Evolutionary conservation across 2,113 vertebrate genomes (phyloP).

Genomic region (Acrocephalus kingi): DNA sequence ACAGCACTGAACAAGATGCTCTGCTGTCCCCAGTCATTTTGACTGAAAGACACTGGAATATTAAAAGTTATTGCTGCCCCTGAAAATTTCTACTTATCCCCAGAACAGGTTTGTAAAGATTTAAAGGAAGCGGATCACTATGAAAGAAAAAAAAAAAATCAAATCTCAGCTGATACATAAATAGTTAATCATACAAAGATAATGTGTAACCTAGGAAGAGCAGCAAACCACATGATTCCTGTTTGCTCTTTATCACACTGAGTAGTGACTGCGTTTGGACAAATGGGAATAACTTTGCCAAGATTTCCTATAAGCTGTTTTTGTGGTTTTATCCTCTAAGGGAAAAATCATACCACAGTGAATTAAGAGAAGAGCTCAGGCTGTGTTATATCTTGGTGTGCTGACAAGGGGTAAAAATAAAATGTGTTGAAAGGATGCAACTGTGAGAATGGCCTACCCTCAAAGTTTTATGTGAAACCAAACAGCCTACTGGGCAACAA

Average conservation of each 20-base stretch:
- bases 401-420: not conserved
- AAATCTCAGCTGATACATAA: not conserved
- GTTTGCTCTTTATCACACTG: not conserved
- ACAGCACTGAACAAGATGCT: not conserved
- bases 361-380: not conserved
- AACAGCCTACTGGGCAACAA: not conserved
- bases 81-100: not conserved
- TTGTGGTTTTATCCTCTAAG: not conserved
- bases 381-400: not conserved
- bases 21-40: not conserved
- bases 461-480: not conserved
- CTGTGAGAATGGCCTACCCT: not conserved
- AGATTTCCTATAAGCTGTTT: not conserved
- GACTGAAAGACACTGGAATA: not conserved
- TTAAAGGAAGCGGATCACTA: not conserved
- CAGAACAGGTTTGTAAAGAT: not conserved
- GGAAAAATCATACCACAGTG: not conserved
- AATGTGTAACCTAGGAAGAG: not conserved
- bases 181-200: not conserved
- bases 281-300: not conserved
- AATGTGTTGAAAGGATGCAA: not conserved
- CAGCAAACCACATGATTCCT: not conserved
- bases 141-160: not conserved
- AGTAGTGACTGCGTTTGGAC: not conserved
- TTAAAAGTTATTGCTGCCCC: not conserved